phyloP scores from a whole-genome alignment of 2,888 invertebrate genomes.

The Cheilosia vernalis region DNA sequence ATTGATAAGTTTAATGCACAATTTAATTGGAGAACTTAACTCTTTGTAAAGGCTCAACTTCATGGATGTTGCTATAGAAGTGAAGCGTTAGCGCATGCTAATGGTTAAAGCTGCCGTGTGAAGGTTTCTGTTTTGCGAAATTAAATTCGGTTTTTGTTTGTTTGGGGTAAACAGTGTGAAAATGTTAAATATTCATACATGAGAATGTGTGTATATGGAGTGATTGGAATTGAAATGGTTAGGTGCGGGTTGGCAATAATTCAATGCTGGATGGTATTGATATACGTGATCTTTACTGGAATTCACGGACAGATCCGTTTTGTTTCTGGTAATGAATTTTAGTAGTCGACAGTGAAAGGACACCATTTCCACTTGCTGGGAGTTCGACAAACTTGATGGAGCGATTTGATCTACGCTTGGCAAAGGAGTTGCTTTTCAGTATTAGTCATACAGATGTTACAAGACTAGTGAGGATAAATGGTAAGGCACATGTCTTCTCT shows the following conservation, averaged over 20 bases:
- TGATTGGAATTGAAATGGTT: neutral
- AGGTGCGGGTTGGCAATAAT: neutral
- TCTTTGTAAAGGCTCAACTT: neutral
- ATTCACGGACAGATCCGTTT: too few species aligned
- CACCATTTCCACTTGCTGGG: too few species aligned
- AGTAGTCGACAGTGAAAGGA: too few species aligned
- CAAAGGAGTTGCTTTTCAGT: too few species aligned
- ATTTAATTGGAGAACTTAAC: conserved; percentile 45
- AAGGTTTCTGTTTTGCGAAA: conserved; percentile 41
- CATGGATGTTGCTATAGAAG: conserved; percentile 26
- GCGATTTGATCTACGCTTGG: too few species aligned
- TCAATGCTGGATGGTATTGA: neutral
- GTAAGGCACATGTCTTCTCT: too few species aligned
- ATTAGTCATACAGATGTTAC: too few species aligned
- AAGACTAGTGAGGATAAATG: too few species aligned
- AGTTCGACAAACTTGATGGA: too few species aligned
- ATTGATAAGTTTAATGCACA: conserved; percentile 40
- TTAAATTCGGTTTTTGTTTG: conserved; percentile 10
- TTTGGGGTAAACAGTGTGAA: neutral
- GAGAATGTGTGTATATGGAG: neutral
- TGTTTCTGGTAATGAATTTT: too few species aligned
- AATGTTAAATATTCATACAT: neutral
- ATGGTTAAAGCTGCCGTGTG: conserved; percentile 37
- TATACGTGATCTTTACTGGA: too few species aligned
- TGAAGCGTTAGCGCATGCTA: conserved; percentile 38